phyloP scores from a whole-genome alignment of 1,140 invertebrate species.

The Batillaria attramentaria region DNA sequence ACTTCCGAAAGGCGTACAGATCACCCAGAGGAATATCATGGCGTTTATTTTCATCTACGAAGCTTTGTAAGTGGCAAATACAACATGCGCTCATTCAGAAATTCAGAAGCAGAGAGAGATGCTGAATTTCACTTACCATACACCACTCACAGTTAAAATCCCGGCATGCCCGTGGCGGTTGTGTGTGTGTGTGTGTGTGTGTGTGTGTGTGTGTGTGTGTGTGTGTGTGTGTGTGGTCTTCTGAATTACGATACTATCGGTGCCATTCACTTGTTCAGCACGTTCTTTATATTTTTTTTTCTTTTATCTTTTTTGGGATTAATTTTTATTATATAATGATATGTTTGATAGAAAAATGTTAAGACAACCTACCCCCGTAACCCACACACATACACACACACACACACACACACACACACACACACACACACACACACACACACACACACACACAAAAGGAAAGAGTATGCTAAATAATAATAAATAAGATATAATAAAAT shows the following conservation, averaged over 20 bases:
- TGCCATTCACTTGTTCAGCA: too few relatives aligned
- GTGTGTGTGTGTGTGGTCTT: slow-evolving; percentile 21
- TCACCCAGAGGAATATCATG: slow-evolving; percentile 64
- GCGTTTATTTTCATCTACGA: slow-evolving; percentile 71
- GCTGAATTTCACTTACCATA: too few relatives aligned
- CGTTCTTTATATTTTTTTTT: too few relatives aligned
- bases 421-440: slow-evolving; percentile 2
- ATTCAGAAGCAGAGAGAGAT: neutral
- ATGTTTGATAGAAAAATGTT: neutral
- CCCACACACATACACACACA: neutral
- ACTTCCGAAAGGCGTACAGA: slow-evolving; percentile 61
- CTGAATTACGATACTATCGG: neutral
- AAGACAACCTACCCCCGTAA: neutral
- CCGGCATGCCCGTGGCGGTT: neutral
- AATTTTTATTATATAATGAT: too few relatives aligned
- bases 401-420: slow-evolving; percentile 2
- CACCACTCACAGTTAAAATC: too few relatives aligned
- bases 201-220: slow-evolving; percentile 25
- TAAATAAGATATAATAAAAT: too few relatives aligned
- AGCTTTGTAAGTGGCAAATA: neutral
- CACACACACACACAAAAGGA: too few relatives aligned
- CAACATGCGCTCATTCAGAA: neutral
- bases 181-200: slow-evolving; percentile 33
- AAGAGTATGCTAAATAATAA: too few relatives aligned
- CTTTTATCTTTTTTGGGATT: too few relatives aligned